These are phyloP conservation scores for Axis porcinus DNA, from an alignment of 2,113 vertebrate species.

Conservation along the genomic window DNA sequence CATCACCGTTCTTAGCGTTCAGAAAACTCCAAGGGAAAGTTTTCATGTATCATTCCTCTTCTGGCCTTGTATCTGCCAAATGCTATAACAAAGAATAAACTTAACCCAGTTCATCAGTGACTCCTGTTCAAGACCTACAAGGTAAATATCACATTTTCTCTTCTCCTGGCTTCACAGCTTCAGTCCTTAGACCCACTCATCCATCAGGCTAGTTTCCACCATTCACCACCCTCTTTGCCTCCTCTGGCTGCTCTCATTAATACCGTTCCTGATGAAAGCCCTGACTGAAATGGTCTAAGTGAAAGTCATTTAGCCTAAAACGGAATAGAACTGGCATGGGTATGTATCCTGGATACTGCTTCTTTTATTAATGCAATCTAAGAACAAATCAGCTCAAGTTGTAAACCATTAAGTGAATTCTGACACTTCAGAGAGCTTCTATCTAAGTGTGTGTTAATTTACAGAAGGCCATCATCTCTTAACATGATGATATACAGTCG, in stretches of 20 bases:
- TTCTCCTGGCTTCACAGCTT: background rate
- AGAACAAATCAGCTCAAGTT: background rate
- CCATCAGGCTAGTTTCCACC: background rate
- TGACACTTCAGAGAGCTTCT: background rate
- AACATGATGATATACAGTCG: background rate
- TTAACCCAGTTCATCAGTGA: background rate
- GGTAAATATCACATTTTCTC: background rate
- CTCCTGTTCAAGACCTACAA: background rate
- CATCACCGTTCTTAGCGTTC: background rate
- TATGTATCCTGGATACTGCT: background rate
- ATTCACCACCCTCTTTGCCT: background rate
- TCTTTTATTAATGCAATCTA: background rate
- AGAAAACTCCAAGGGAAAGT: background rate
- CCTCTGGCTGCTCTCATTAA: background rate
- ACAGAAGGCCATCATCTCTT: background rate
- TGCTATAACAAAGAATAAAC: background rate
- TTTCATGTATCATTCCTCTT: background rate
- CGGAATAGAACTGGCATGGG: background rate
- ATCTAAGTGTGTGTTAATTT: background rate
- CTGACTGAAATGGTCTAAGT: background rate
- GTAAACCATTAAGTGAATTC: constrained; percentile 7
- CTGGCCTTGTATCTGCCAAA: background rate
- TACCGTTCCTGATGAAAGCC: background rate
- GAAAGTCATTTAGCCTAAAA: background rate
- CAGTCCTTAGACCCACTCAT: background rate